A percentile compares a stretch with the other conserved stretches of the same genome.
Evolutionary conservation across 2,888 invertebrate species (phyloP).

Genomic region (Polyommatus icarus): DNA sequence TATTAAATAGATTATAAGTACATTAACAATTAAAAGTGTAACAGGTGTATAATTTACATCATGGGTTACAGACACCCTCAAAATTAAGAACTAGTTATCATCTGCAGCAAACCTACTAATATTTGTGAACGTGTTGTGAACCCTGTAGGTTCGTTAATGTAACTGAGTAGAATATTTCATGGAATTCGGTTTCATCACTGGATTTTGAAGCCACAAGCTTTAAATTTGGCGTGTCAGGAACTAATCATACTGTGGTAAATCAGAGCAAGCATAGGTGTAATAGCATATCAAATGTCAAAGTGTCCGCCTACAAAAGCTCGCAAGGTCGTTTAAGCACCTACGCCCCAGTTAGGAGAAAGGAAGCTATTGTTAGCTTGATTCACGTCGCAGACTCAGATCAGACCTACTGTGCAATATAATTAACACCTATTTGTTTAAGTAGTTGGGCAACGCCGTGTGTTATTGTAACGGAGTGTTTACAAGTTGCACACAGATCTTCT

Average conservation of each 20-base stretch:
- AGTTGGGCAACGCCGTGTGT: background rate
- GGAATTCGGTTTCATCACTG: background rate
- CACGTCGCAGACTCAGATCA: constrained; percentile 35
- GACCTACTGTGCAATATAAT: constrained; percentile 26
- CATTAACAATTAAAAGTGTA: no score
- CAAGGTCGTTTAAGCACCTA: constrained; percentile 66
- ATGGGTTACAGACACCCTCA: background rate
- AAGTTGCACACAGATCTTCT: background rate
- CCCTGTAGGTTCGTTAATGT: background rate
- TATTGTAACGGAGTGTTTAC: constrained; percentile 9
- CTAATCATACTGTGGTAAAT: constrained; percentile 32
- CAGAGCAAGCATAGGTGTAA: constrained; percentile 37
- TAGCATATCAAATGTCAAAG: constrained; percentile 41
- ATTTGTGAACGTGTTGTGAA: background rate
- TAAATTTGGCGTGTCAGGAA: constrained; percentile 3
- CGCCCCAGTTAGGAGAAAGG: constrained; percentile 72
- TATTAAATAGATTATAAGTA: no score
- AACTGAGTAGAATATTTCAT: background rate
- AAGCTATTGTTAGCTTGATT: constrained; percentile 62
- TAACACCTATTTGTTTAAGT: constrained; percentile 27
- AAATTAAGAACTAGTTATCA: background rate
- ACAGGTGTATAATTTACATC: background rate
- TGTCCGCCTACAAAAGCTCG: constrained; percentile 45
- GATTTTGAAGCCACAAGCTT: background rate
- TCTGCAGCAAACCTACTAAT: background rate